phyloP scores from a whole-genome alignment of 2,113 vertebrate species.

The Pterocles orientalis region DNA sequence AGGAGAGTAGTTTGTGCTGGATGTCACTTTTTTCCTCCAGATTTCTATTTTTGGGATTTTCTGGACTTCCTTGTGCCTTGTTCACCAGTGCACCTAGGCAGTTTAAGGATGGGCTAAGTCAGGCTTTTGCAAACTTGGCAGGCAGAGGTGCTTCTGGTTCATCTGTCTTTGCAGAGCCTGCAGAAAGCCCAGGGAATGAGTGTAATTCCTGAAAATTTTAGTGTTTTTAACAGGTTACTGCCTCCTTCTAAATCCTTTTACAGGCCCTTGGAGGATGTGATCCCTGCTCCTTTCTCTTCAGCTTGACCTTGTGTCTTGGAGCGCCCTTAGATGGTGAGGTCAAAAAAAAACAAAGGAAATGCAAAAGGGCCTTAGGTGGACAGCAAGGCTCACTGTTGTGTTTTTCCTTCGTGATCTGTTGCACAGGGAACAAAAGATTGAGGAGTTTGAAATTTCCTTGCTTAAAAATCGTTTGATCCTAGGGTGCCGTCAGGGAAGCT shows the following conservation, averaged over 20 bases:
- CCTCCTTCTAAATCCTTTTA: background rate
- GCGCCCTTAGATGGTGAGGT: background rate
- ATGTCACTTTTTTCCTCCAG: background rate
- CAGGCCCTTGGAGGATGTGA: background rate
- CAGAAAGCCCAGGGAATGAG: background rate
- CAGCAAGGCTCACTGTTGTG: background rate
- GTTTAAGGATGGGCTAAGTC: background rate
- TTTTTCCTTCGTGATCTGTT: background rate
- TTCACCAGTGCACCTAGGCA: background rate
- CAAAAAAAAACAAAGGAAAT: background rate
- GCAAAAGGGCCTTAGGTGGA: background rate
- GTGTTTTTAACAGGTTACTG: background rate
- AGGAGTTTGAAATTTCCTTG: background rate
- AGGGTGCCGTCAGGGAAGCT: rapidly evolving
- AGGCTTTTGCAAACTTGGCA: background rate
- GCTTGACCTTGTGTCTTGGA: background rate
- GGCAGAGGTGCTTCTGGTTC: background rate
- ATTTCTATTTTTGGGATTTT: background rate
- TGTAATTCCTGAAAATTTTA: background rate
- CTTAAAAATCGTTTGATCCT: background rate
- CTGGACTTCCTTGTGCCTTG: background rate
- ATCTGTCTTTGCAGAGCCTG: background rate
- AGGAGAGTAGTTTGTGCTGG: background rate
- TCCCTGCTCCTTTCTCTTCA: background rate
- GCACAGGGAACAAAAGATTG: background rate